A percentile compares a stretch with the other conserved stretches of the same genome.
Evolutionary conservation across 2,113 vertebrate species (phyloP).

Genomic region (Clinocottus analis): DNA sequence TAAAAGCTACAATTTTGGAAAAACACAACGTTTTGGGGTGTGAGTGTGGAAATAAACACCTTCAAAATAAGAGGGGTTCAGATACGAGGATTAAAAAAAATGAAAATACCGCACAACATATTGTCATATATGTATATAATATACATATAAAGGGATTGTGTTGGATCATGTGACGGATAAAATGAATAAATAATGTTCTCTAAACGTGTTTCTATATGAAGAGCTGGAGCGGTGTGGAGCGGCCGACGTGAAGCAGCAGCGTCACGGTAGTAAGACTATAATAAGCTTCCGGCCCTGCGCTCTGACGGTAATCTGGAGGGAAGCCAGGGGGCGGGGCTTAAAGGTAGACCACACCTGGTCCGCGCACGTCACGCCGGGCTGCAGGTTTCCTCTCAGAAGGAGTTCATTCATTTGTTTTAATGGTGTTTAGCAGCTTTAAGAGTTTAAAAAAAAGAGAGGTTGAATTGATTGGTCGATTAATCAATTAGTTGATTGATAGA

Average conservation of each 20-base stretch:
- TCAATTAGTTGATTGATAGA: no score
- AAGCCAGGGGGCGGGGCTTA: conserved; percentile 52
- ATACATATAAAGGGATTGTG: no score
- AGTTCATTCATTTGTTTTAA: no score
- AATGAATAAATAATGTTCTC: conserved; percentile 25
- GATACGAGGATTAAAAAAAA: not conserved
- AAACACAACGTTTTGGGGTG: not conserved
- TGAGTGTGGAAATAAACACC: not conserved
- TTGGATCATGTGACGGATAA: not conserved
- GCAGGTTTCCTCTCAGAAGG: not conserved
- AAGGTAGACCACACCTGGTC: conserved; percentile 48
- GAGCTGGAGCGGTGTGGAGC: no score
- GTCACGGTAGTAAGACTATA: no score
- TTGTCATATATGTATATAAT: no score
- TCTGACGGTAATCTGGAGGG: conserved; percentile 47
- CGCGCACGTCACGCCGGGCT: not conserved
- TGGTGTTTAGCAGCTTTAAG: not conserved
- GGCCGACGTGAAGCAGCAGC: no score
- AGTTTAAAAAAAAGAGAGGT: not conserved
- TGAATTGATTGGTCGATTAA: no score
- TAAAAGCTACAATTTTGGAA: no score
- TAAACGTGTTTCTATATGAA: no score
- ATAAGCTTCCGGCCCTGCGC: conserved; percentile 43
- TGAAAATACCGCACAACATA: no score
- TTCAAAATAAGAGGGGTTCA: conserved; percentile 6